A percentile compares a stretch with the other conserved stretches of the same genome.
Evolutionary conservation across 1,140 invertebrate genomes (phyloP).

Genomic region (Panagrolaimus sp.): DNA sequence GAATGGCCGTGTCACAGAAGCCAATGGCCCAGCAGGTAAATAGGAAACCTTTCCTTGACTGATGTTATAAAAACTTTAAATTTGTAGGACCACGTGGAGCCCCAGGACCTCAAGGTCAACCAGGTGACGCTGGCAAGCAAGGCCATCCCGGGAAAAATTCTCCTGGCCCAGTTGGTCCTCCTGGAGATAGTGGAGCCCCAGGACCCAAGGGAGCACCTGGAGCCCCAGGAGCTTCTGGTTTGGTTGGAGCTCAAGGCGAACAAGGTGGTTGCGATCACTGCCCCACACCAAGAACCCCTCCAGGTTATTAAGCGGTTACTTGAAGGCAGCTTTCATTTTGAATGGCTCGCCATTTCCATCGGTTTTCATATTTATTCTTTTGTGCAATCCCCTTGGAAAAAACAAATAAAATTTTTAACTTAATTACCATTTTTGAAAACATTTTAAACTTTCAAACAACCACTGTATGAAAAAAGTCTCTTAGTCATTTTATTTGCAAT

Average conservation of each 20-base stretch:
- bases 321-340: not conserved
- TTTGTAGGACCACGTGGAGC: conserved; percentile 31
- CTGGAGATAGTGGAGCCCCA: conserved; percentile 38
- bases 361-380: conserved; percentile 16
- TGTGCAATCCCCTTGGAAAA: conserved; percentile 16
- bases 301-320: conserved; percentile 39
- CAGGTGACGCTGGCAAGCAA: conserved; percentile 44
- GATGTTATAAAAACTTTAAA: not conserved
- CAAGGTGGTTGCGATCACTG: conserved; percentile 46
- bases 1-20: conserved; percentile 29
- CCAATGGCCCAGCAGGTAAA: conserved; percentile 57
- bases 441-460: no score
- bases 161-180: conserved; percentile 33
- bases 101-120: conserved; percentile 44
- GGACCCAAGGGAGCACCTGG: conserved; percentile 51
- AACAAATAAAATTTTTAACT: no score
- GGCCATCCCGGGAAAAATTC: conserved; percentile 45
- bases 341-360: conserved; percentile 1
- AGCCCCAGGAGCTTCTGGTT: conserved; percentile 44
- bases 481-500: no score
- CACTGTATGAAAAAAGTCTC: no score
- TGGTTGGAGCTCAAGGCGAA: conserved; percentile 36
- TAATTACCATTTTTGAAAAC: no score
- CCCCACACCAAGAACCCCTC: conserved; percentile 43
- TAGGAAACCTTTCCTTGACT: not conserved